These are phyloP conservation scores for Tragelaphus oryx DNA, from an alignment of 2,797 vertebrate species.

Conservation along the genomic window DNA sequence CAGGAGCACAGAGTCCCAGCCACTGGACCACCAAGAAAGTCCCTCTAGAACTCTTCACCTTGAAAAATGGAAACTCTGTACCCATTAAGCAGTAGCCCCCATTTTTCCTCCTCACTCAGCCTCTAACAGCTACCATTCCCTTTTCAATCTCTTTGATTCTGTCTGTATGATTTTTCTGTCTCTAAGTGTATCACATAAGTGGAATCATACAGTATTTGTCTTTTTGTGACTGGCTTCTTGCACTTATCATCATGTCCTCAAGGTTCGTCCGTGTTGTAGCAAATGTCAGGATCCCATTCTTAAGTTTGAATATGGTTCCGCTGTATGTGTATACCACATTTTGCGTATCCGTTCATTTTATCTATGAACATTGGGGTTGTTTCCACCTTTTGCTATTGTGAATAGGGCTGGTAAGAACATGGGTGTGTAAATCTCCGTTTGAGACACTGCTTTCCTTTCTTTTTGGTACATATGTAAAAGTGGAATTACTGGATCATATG, in stretches of 20 bases:
- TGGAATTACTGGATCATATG: background rate
- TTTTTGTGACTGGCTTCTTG: background rate
- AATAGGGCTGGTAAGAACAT: background rate
- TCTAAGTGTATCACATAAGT: background rate
- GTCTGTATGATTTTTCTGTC: background rate
- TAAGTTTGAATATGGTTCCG: background rate
- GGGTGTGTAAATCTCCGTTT: background rate
- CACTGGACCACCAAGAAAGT: background rate
- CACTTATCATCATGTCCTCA: background rate
- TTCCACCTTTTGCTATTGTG: background rate
- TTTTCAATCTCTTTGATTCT: background rate
- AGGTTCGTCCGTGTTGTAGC: background rate
- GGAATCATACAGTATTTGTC: background rate
- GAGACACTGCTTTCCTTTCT: background rate
- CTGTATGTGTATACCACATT: background rate
- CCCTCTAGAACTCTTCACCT: background rate
- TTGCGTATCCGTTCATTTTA: background rate
- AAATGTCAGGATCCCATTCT: background rate
- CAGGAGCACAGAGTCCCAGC: background rate
- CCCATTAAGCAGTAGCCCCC: background rate
- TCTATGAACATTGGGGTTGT: background rate
- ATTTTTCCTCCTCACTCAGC: background rate
- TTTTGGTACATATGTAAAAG: background rate
- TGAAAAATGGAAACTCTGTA: background rate
- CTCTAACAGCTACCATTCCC: background rate